A percentile compares a stretch with the other conserved stretches of the same genome.
phyloP scores from a whole-genome alignment of 2,797 vertebrate genomes.

The Dicrostonyx torquatus region DNA sequence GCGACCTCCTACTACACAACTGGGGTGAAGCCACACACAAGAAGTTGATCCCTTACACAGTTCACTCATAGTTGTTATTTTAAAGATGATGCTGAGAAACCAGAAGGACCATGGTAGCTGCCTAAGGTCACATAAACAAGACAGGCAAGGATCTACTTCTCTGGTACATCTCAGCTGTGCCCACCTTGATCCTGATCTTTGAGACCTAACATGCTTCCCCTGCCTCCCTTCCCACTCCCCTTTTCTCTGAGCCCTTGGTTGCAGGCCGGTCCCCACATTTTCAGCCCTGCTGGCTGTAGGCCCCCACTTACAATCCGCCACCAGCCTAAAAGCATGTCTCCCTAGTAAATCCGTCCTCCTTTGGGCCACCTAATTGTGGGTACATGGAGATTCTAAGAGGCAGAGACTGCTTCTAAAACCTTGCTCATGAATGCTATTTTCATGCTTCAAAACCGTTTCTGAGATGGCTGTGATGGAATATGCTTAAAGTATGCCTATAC shows the following conservation, averaged over 20 bases:
- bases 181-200: not conserved
- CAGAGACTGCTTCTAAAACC: not conserved
- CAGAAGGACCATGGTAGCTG: not conserved
- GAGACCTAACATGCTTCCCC: not conserved
- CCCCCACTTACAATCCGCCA: not conserved
- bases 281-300: accelerated
- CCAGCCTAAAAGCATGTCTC: not conserved
- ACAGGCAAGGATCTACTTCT: not conserved
- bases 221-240: not conserved
- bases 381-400: not conserved
- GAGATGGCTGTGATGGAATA: not conserved
- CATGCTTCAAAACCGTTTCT: not conserved
- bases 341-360: too few species aligned
- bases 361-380: not conserved
- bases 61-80: not conserved
- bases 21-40: not conserved
- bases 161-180: accelerated
- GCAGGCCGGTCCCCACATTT: accelerated
- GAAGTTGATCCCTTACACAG: not conserved
- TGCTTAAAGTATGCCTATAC: not conserved
- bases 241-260: not conserved
- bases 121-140: not conserved
- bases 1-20: too few species aligned
- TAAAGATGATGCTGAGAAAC: not conserved
- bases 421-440: not conserved